phyloP scores from a whole-genome alignment of 1,140 invertebrate genomes.

The Drosophila burlai region DNA sequence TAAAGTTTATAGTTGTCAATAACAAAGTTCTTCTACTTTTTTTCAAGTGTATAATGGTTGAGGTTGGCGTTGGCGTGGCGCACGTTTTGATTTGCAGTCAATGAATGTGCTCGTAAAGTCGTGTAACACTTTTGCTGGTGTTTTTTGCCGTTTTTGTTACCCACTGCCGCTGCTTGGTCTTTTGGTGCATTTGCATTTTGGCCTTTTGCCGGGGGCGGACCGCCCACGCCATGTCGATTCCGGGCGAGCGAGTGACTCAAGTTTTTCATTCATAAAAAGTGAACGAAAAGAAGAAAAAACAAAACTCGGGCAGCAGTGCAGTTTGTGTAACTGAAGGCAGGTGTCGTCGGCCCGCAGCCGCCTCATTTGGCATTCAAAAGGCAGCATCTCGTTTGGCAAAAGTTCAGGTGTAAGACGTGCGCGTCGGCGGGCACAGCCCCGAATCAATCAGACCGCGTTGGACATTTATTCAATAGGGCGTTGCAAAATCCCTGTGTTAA shows the following conservation, averaged over 20 bases:
- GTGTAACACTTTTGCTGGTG: conserved; percentile 65
- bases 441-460: conserved; percentile 55
- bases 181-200: conserved; percentile 75
- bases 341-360: conserved; percentile 38
- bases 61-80: conserved; percentile 65
- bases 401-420: conserved; percentile 70
- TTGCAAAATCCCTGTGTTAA: conserved; percentile 68
- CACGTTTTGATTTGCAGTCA: conserved; percentile 81
- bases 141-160: conserved; percentile 47
- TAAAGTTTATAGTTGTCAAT: no score
- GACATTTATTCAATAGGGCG: conserved; percentile 66
- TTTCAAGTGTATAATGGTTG: conserved; percentile 9
- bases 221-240: conserved; percentile 62
- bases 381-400: conserved; percentile 70
- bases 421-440: conserved; percentile 1
- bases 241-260: conserved; percentile 51
- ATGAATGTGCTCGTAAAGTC: conserved; percentile 78
- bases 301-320: conserved; percentile 11
- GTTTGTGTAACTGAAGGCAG: conserved; percentile 15
- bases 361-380: conserved; percentile 70
- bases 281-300: conserved; percentile 29
- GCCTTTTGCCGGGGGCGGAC: conserved; percentile 64
- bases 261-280: conserved; percentile 72
- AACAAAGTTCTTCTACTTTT: background rate
- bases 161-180: conserved; percentile 45